Conservation (phyloP, 2,888 invertebrate species). For the Aphrophora alni region DNA sequence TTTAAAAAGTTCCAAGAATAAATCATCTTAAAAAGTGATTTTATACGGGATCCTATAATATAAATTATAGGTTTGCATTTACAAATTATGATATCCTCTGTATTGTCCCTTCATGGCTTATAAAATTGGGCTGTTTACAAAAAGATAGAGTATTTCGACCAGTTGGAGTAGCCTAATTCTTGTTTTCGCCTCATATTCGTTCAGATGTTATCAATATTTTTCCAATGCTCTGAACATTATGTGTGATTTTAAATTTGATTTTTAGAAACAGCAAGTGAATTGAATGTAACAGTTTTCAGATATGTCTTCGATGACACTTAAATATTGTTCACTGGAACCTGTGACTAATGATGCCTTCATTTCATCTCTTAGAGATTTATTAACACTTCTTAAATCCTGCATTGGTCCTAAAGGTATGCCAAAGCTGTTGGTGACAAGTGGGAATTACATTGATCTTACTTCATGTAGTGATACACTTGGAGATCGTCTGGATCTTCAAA, state of each 20-base stretch:
- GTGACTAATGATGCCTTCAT: background rate
- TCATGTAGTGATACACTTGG: slow-evolving; percentile 3
- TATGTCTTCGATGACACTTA: background rate
- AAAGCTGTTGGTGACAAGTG: slow-evolving; percentile 31
- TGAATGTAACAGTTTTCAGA: background rate
- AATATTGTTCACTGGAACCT: background rate
- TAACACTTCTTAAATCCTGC: slow-evolving; percentile 15
- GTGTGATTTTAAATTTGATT: background rate
- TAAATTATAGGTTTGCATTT: too few relatives aligned
- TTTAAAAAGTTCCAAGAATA: too few relatives aligned
- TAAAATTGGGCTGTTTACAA: background rate
- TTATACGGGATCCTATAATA: too few relatives aligned
- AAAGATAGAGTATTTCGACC: background rate
- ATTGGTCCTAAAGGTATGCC: slow-evolving; percentile 26
- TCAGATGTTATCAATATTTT: too few relatives aligned
- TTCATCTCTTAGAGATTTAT: slow-evolving; percentile 24
- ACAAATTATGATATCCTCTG: too few relatives aligned
- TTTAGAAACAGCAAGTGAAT: background rate
- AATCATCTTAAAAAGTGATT: too few relatives aligned
- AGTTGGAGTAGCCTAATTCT: background rate
- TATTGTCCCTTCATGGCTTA: too few relatives aligned
- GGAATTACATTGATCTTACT: slow-evolving; percentile 23
- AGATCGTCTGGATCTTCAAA: slow-evolving; percentile 24
- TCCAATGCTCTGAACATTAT: too few relatives aligned
- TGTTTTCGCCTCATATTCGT: background rate